phyloP scores from a whole-genome alignment of 2,888 invertebrate species.

The Euplagia quadripunctaria region DNA sequence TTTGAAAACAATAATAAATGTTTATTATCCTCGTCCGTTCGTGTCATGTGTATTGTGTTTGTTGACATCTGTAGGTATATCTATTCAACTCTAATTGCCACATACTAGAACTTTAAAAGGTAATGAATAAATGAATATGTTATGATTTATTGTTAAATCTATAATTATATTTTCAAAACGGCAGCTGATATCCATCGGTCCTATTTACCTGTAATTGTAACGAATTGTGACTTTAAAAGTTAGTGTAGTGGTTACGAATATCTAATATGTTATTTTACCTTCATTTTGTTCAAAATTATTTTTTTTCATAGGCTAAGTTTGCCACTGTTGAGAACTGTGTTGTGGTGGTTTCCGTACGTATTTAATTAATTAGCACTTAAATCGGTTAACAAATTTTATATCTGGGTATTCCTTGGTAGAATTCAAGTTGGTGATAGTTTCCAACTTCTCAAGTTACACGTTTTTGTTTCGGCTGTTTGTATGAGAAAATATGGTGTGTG shows the following conservation, averaged over 20 bases:
- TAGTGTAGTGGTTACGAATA: background rate
- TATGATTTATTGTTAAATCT: background rate
- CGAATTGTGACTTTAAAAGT: background rate
- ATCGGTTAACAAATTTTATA: too few relatives aligned
- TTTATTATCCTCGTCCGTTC: constrained; percentile 9
- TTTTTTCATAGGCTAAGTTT: background rate
- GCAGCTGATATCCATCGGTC: background rate
- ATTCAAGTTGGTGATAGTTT: too few relatives aligned
- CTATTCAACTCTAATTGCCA: background rate
- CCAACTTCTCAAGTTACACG: background rate
- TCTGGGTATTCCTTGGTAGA: too few relatives aligned
- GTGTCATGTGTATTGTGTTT: background rate
- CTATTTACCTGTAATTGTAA: background rate
- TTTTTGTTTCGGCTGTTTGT: background rate
- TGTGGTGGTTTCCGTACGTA: background rate
- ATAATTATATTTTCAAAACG: too few relatives aligned
- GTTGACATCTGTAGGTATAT: background rate
- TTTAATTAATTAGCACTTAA: background rate
- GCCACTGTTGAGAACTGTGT: background rate
- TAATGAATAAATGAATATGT: background rate
- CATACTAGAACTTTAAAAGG: background rate
- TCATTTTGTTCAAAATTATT: too few relatives aligned
- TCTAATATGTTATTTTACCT: too few relatives aligned
- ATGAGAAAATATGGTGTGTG: too few relatives aligned
- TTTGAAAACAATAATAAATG: constrained; percentile 5